Percentiles rank a stretch among this genome's conserved stretches.
These are phyloP conservation scores for Anser cygnoides DNA, from an alignment of 2,113 vertebrate species.

Conservation along the genomic window DNA sequence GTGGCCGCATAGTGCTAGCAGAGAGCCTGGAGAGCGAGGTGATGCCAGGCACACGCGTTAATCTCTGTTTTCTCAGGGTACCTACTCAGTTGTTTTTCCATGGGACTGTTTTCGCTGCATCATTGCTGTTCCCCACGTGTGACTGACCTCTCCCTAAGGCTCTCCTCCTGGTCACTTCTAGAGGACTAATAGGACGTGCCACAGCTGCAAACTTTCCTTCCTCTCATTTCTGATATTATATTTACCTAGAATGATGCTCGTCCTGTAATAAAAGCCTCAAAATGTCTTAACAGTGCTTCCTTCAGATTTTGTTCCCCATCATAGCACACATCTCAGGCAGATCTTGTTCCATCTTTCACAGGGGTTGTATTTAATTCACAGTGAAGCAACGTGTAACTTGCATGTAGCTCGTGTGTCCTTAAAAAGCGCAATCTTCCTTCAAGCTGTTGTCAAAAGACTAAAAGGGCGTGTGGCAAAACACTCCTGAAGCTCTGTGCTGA, in stretches of 20 bases:
- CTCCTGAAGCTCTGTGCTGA: neutral
- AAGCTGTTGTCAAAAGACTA: neutral
- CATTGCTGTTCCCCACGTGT: neutral
- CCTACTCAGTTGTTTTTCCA: neutral
- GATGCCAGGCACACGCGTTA: neutral
- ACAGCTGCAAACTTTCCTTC: neutral
- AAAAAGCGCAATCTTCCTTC: neutral
- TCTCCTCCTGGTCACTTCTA: neutral
- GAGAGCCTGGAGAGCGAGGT: neutral
- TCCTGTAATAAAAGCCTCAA: neutral
- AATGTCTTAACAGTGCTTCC: neutral
- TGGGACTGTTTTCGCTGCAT: constrained; percentile 11
- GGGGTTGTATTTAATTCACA: neutral
- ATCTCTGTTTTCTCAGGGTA: neutral
- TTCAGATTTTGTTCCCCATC: neutral
- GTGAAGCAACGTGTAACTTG: neutral
- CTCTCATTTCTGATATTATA: neutral
- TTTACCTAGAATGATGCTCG: neutral
- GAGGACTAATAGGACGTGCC: neutral
- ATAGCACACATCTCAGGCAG: fast-evolving
- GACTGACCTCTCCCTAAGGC: neutral
- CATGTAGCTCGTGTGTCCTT: neutral
- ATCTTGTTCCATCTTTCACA: neutral
- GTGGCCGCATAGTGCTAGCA: fast-evolving
- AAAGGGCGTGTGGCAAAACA: neutral